Base-by-base conservation (phyloP, 2,797 vertebrate species). In the Leptatherina wallacei region DNA sequence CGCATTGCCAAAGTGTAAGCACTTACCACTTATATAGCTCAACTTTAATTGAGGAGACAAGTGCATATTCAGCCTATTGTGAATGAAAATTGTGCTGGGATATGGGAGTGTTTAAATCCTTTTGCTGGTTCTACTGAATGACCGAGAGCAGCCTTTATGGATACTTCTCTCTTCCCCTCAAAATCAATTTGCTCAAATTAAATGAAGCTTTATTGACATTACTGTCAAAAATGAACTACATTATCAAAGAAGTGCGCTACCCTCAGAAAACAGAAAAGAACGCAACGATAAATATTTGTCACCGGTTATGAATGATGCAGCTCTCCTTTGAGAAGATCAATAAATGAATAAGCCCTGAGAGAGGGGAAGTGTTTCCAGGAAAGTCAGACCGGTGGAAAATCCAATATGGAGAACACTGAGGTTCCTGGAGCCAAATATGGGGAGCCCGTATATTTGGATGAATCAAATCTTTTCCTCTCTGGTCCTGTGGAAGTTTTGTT, bases 21-120 rank as follows among this genome's bases (percentile, higher is more conserved):
- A 78, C 84, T 80, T 71, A 80, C 67, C 84, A 82, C 85, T 90
- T 86, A 79, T 69, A 69, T 65, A 82, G 82, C 82, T 88, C 72
- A 77, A 81, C 81, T 68, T 86, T 85, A 88, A 91, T 84, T 89
- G 88, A 91, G 87, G 66, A 67, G 82, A 84, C 80, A 82, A 89
- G 82, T 87, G 83, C 80, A 80, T 60, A 81, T 84, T 91, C 84
- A 88, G 74, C 70, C 56, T 58, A 70, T 78, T 82, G 78, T 85
- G 74, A 75, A 70, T 71, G 58, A 77, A 81, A 85, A 82, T 67
- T 62, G 30, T 30, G 62, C 54, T 47, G 18, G 33, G 44, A 67
- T 33, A 58, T 52, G 79, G 71, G 65, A 74, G 24, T 40, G 52
- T 68, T 81, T 35, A 69, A 65, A 79, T 73, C 59, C 59, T 62